Conservation (phyloP, 2,113 vertebrate species). For the Pyxicephalus adspersus region DNA sequence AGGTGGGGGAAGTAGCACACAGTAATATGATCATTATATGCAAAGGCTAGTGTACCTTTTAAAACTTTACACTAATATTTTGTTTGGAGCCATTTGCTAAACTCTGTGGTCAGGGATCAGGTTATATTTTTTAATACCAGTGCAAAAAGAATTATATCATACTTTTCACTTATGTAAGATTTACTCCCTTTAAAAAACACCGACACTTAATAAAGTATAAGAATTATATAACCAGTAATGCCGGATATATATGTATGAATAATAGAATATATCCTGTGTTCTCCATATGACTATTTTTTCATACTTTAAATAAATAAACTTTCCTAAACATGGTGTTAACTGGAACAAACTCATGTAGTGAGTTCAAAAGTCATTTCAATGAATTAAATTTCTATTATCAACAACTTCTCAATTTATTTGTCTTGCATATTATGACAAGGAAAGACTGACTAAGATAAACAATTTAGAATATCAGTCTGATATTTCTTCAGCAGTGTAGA, state of each 20-base stretch:
- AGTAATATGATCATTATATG: too few species aligned
- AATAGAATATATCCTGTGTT: slow-evolving; percentile 22
- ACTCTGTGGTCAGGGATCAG: too few species aligned
- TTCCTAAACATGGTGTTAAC: neutral
- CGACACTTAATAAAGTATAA: too few species aligned
- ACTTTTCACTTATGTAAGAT: too few species aligned
- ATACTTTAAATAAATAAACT: slow-evolving; percentile 21
- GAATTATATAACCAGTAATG: too few species aligned
- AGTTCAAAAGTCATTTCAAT: slow-evolving; percentile 18
- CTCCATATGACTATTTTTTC: neutral
- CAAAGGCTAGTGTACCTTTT: too few species aligned
- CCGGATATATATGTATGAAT: slow-evolving; percentile 1
- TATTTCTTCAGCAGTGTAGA: neutral
- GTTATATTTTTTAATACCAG: too few species aligned
- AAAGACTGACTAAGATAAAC: neutral
- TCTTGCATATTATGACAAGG: neutral
- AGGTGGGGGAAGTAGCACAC: too few species aligned
- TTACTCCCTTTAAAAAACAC: too few species aligned
- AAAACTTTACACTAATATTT: too few species aligned
- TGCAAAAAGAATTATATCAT: too few species aligned
- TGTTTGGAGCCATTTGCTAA: too few species aligned
- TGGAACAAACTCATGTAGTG: neutral
- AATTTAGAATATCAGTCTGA: neutral
- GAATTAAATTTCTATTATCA: slow-evolving; percentile 16
- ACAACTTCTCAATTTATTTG: neutral